A percentile compares a stretch with the other conserved stretches of the same genome.
Conservation (phyloP, 2,113 vertebrate genomes). For the Lamprologus ornatipinnis region DNA sequence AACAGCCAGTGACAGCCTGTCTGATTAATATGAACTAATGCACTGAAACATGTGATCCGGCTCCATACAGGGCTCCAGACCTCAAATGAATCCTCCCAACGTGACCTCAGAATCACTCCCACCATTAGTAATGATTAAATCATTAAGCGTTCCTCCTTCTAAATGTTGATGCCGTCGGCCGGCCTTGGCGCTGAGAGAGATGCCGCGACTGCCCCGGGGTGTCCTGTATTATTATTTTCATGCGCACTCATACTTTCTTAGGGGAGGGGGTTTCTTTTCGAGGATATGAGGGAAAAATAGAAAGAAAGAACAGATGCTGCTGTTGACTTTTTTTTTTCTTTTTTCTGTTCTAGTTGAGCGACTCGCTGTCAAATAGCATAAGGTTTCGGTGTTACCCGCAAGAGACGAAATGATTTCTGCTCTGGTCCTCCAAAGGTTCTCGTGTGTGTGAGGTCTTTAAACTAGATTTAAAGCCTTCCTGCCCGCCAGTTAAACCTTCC, state of each 20-base stretch:
- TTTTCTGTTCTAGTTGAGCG: neutral
- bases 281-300: neutral
- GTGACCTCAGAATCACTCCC: neutral
- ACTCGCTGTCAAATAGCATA: neutral
- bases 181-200: neutral
- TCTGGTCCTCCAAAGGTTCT: neutral
- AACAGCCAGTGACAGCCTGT: neutral
- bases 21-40: neutral
- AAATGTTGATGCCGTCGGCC: constrained; percentile 20
- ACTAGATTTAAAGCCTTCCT: neutral
- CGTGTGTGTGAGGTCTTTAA: neutral
- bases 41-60: neutral
- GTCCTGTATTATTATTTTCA: neutral
- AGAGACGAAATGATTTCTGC: neutral
- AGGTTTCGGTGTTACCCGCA: neutral
- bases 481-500: neutral
- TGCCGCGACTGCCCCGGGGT: neutral
- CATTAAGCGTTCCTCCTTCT: neutral
- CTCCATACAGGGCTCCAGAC: neutral
- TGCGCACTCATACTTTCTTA: neutral
- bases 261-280: neutral
- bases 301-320: neutral
- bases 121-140: neutral
- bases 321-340: neutral
- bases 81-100: neutral